These are phyloP conservation scores for Lepus europaeus DNA, from an alignment of 2,113 vertebrate genomes.

Conservation along the genomic window DNA sequence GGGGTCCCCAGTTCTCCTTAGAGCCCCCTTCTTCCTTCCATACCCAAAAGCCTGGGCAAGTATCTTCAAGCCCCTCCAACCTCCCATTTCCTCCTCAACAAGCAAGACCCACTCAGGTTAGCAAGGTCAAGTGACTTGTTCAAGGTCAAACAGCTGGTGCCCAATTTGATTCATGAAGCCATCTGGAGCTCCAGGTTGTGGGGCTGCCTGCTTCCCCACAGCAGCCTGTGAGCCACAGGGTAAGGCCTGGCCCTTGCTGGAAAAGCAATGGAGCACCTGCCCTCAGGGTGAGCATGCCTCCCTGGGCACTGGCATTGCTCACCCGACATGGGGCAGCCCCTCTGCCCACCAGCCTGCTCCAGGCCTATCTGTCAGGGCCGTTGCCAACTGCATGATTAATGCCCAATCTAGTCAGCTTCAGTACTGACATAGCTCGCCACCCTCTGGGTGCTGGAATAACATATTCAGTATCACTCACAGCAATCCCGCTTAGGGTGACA, in stretches of 20 bases:
- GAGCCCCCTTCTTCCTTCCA: not conserved
- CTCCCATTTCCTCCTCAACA: not conserved
- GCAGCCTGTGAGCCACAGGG: not conserved
- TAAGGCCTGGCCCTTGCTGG: not conserved
- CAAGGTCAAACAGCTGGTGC: not conserved
- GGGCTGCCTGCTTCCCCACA: not conserved
- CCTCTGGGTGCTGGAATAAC: not conserved
- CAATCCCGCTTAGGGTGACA: not conserved
- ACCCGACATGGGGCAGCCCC: not conserved
- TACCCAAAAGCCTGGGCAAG: not conserved
- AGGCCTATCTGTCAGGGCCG: not conserved
- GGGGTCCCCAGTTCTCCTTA: not conserved
- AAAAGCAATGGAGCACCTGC: not conserved
- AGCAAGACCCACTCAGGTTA: not conserved
- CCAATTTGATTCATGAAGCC: not conserved
- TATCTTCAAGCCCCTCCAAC: not conserved
- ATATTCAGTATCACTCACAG: conserved; percentile 36
- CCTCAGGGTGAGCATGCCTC: not conserved
- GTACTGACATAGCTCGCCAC: not conserved
- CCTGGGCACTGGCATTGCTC: fast-evolving
- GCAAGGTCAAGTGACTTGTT: not conserved
- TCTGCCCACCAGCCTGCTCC: not conserved
- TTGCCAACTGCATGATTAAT: not conserved
- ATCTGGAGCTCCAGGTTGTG: not conserved
- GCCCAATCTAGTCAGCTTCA: conserved; percentile 35